phyloP scores from a whole-genome alignment of 1,140 invertebrate species.

The Macrobrachium rosenbergii region DNA sequence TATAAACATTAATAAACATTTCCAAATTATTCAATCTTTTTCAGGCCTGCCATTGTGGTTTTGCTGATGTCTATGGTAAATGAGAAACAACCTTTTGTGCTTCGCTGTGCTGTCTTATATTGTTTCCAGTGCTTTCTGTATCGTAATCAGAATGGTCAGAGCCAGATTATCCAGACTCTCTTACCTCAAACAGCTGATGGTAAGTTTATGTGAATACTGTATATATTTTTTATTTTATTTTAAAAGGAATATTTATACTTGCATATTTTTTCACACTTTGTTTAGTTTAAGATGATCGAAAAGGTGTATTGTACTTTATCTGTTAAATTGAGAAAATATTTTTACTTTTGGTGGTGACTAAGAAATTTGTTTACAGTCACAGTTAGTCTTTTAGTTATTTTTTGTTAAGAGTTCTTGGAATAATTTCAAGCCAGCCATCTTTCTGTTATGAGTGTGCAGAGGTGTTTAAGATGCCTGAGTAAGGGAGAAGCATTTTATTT shows the following conservation, averaged over 20 bases:
- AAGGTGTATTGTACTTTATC: too few relatives aligned
- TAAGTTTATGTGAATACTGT: background rate
- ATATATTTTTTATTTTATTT: background rate
- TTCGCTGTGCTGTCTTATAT: constrained; percentile 95
- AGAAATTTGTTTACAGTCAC: too few relatives aligned
- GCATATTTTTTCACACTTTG: too few relatives aligned
- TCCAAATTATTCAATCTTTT: constrained; percentile 53
- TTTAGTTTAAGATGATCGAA: too few relatives aligned
- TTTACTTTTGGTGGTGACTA: too few relatives aligned
- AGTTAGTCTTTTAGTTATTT: too few relatives aligned
- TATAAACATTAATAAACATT: background rate
- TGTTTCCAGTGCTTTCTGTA: constrained; percentile 97
- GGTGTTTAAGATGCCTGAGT: too few relatives aligned
- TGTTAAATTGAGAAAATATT: too few relatives aligned
- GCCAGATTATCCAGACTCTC: constrained; percentile 90
- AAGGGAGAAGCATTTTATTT: too few relatives aligned
- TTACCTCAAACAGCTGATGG: constrained; percentile 75
- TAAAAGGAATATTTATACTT: background rate
- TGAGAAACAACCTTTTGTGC: constrained; percentile 93
- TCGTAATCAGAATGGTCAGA: constrained; percentile 92
- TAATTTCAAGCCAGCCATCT: too few relatives aligned
- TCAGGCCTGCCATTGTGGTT: constrained; percentile 90
- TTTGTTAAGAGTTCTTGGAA: too few relatives aligned
- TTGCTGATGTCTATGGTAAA: constrained; percentile 99
- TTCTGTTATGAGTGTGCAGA: too few relatives aligned